A percentile compares a stretch with the other conserved stretches of the same genome.
These are phyloP conservation scores for Drosophila kurseongensis DNA, from an alignment of 1,140 invertebrate species.

Conservation along the genomic window DNA sequence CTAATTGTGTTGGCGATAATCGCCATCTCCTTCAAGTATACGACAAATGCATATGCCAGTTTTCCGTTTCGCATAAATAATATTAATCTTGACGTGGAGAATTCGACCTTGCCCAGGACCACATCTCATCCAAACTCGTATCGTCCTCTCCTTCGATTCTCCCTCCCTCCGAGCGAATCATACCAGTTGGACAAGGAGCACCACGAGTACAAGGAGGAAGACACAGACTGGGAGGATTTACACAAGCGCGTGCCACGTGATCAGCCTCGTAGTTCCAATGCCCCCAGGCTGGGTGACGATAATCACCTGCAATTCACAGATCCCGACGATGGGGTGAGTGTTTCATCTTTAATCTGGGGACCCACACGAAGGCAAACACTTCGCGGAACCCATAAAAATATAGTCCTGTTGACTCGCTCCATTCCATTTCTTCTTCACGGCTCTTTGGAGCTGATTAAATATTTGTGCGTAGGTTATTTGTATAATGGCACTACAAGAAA, in stretches of 20 bases:
- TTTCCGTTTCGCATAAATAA: constrained; percentile 5
- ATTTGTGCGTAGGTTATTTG: neutral
- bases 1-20: neutral
- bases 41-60: constrained; percentile 1
- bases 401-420: constrained; percentile 24
- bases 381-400: constrained; percentile 49
- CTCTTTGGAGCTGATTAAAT: constrained; percentile 7
- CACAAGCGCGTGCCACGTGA: constrained; percentile 52
- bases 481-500: neutral
- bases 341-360: constrained; percentile 18
- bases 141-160: neutral
- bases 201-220: constrained; percentile 1
- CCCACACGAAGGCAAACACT: constrained; percentile 25
- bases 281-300: constrained; percentile 12
- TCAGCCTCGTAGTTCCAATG: constrained; percentile 18
- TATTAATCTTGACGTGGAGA: constrained; percentile 27
- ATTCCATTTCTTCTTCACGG: neutral
- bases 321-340: constrained; percentile 60
- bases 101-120: constrained; percentile 26
- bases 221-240: neutral
- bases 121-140: constrained; percentile 8
- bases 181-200: neutral
- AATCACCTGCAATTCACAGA: constrained; percentile 41
- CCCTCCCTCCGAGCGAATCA: neutral
- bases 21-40: neutral